phyloP scores from a whole-genome alignment of 1,140 invertebrate species.

The Zaprionus nigranus region DNA sequence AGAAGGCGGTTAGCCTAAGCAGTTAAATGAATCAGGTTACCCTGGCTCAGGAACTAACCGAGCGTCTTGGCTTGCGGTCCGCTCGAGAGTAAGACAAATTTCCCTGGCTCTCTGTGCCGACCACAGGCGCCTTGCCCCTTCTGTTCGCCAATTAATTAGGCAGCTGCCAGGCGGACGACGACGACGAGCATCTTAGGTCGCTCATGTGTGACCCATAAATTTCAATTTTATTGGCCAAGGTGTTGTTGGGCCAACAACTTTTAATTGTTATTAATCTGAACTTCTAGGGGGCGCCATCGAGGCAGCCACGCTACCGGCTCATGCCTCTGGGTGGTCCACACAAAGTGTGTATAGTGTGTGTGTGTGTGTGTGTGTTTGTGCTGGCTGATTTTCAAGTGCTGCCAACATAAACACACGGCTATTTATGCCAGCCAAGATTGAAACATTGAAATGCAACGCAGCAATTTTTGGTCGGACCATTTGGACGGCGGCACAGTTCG shows the following conservation, averaged over 20 bases:
- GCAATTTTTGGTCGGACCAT: constrained; percentile 39
- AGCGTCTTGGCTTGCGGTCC: constrained; percentile 59
- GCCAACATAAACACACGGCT: constrained; percentile 77
- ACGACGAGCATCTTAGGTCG: constrained; percentile 27
- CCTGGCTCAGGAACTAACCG: constrained; percentile 21
- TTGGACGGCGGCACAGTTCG: constrained; percentile 19
- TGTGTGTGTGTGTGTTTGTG: constrained; percentile 36
- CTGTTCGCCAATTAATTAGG: constrained; percentile 68
- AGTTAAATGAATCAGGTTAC: constrained; percentile 56
- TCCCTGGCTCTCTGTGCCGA: constrained; percentile 46
- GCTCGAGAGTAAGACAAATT: constrained; percentile 66
- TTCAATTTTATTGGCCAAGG: constrained; percentile 81
- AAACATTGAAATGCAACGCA: constrained; percentile 68
- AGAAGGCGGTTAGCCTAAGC: constrained; percentile 41
- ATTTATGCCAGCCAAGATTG: constrained; percentile 66
- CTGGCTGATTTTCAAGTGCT: constrained; percentile 71
- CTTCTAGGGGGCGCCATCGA: constrained; percentile 25
- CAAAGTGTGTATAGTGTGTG: constrained; percentile 38
- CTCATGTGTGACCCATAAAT: constrained; percentile 80
- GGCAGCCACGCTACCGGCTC: neutral
- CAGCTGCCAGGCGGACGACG: constrained; percentile 18
- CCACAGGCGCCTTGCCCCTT: constrained; percentile 41
- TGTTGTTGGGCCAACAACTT: constrained; percentile 59
- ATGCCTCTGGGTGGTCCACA: constrained; percentile 59
- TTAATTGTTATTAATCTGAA: constrained; percentile 81